Conservation (phyloP, 1,140 invertebrate species). For the Euura lappo region DNA sequence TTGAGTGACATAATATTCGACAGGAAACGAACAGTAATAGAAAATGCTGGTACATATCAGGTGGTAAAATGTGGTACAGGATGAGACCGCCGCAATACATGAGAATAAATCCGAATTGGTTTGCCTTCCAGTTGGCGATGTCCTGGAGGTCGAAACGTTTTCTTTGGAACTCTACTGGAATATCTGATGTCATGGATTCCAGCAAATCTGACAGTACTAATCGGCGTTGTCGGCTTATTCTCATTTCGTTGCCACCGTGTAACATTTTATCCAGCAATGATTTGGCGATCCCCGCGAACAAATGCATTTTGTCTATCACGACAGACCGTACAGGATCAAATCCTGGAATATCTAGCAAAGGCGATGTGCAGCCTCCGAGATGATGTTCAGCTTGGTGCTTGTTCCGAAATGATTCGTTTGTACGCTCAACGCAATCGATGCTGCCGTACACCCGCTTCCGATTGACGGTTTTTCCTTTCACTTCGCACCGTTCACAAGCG, state of each 20-base stretch:
- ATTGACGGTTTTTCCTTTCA: slow-evolving; percentile 24
- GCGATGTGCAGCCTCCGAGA: slow-evolving; percentile 14
- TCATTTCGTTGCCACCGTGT: slow-evolving; percentile 10
- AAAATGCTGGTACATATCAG: slow-evolving; percentile 30
- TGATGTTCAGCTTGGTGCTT: slow-evolving; percentile 29
- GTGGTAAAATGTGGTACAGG: slow-evolving; percentile 26
- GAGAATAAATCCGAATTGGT: slow-evolving; percentile 32
- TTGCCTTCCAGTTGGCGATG: slow-evolving; percentile 32
- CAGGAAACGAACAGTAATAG: slow-evolving; percentile 30
- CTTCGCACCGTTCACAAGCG: slow-evolving; percentile 32
- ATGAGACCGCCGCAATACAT: slow-evolving; percentile 25
- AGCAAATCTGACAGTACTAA: slow-evolving; percentile 16
- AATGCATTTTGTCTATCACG: slow-evolving; percentile 31
- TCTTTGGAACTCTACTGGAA: slow-evolving; percentile 27
- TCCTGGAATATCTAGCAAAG: slow-evolving; percentile 21
- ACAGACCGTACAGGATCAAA: slow-evolving; percentile 24
- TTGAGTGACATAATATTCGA: slow-evolving; percentile 26
- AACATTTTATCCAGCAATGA: slow-evolving; percentile 26
- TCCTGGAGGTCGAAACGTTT: slow-evolving; percentile 28
- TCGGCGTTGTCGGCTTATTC: slow-evolving; percentile 5
- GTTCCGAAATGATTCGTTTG: slow-evolving; percentile 25
- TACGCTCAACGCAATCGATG: slow-evolving; percentile 13
- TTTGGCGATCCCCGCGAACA: slow-evolving; percentile 27
- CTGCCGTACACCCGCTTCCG: slow-evolving; percentile 17
- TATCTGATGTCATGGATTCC: slow-evolving; percentile 21